Evolutionary conservation across 2,113 vertebrate species (phyloP).

Genomic region (Forbesichthys papilliferus): DNA sequence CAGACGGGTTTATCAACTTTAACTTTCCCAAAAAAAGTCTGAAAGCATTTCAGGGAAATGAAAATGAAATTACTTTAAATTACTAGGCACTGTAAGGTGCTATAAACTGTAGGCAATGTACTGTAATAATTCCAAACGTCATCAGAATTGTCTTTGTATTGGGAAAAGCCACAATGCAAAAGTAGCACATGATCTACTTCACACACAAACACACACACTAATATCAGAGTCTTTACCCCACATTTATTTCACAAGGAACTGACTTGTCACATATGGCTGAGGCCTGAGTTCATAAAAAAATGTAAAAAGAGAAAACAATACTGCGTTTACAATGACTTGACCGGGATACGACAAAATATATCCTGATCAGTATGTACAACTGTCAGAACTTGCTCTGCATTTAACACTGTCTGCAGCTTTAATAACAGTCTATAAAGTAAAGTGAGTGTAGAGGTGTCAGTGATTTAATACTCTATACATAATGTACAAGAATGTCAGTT

Average conservation of each 20-base stretch:
- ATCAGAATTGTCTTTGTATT: no score
- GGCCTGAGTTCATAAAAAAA: constrained; percentile 12
- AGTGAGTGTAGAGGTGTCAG: background rate
- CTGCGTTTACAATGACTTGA: constrained; percentile 1
- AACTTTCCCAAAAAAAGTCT: no score
- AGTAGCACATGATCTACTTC: background rate
- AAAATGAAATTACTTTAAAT: no score
- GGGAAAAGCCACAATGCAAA: no score
- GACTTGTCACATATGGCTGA: constrained; percentile 17
- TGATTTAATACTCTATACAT: constrained; percentile 9
- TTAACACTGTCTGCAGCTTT: background rate
- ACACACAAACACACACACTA: background rate
- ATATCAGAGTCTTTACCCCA: constrained; percentile 57
- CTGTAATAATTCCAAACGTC: no score
- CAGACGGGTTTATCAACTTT: no score
- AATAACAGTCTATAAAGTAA: constrained; percentile 4
- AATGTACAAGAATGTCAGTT: background rate
- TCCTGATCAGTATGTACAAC: background rate
- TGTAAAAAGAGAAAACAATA: background rate
- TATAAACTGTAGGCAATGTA: no score
- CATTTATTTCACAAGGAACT: constrained; percentile 74
- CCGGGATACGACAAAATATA: background rate
- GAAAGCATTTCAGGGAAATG: no score
- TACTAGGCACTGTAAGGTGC: no score
- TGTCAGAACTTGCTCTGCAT: background rate